Base-by-base conservation (phyloP, 2,797 vertebrate species). In the Coilia nasus region DNA sequence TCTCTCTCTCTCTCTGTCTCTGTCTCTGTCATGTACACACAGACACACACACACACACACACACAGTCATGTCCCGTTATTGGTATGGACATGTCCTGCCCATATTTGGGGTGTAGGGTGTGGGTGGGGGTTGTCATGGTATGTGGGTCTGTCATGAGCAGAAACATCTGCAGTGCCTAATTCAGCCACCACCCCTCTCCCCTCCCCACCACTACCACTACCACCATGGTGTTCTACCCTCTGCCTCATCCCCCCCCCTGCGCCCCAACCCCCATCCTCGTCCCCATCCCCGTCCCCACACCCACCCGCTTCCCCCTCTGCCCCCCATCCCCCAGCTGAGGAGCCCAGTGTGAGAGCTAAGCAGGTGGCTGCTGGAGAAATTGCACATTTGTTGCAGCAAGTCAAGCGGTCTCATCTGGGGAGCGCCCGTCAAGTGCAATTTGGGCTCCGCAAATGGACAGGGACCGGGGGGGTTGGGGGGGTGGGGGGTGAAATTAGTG, bases 361-460 rank as follows among this genome's bases (percentile, higher is more conserved):
- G 92, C 95, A 94, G 94, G 94, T 95, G 93, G 93, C 91, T 91
- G 87, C 89, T 93, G 90, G 92, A 90, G 94, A 93, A 93, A 94
- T 94, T 93, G 92, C 85, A 82, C 92, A 92, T 95, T 94, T 93
- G 92, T 90, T 86, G 90, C 89, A 92, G 91, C 88, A 89, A 92
- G 91, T 90, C 92, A 92, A 91, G 94, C 92, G 87, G 92, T 90
- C 91, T 93, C 91, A 91, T 93, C 93, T 82, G 88, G 95, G 91
- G 93, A 94, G 89, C 89, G 92, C 92, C 91, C 95, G 95, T 95
- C 95, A 92, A 82, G 90, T 92, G 92, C 93, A 92, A 93, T 97
- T 94, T 94, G 91, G 89, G 87, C 89, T 88, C 88, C 82, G 87
- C 82, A 93, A 92, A 93, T 93, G 89, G 93, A 93, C 92, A 88